Percentiles rank a stretch among this genome's conserved stretches.
These are phyloP conservation scores for Sciurus carolinensis DNA, from an alignment of 2,797 vertebrate species.

Conservation along the genomic window DNA sequence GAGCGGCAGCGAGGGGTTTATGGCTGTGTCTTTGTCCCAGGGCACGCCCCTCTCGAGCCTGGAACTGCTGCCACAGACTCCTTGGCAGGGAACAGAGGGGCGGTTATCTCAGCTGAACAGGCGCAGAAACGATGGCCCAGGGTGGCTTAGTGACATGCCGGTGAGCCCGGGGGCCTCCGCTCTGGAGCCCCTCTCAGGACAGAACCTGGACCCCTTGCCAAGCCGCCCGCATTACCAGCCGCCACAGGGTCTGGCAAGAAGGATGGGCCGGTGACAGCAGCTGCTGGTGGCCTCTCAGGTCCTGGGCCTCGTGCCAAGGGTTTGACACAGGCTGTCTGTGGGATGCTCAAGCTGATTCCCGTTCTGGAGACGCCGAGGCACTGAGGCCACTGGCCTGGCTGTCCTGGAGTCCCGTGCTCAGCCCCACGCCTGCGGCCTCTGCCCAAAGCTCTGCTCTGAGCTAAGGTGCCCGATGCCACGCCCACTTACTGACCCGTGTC, in stretches of 20 bases:
- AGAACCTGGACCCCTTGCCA: conserved; percentile 10
- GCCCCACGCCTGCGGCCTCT: neutral
- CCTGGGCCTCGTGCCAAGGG: neutral
- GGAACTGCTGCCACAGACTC: neutral
- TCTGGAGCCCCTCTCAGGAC: conserved; percentile 5
- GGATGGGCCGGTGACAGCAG: neutral
- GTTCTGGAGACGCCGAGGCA: neutral
- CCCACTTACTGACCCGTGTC: neutral
- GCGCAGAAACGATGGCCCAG: conserved; percentile 50
- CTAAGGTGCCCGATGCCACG: neutral
- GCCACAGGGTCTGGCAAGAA: neutral
- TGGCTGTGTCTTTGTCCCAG: neutral
- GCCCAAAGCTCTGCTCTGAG: neutral
- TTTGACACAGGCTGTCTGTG: neutral
- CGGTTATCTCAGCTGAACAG: conserved; percentile 58
- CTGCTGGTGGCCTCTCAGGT: neutral
- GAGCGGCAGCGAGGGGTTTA: neutral
- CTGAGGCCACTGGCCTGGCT: no score
- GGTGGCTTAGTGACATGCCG: conserved; percentile 43
- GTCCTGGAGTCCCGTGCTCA: no score
- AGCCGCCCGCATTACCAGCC: neutral
- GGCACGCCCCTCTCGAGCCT: neutral
- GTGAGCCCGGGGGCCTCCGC: conserved; percentile 49
- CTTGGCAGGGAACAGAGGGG: neutral
- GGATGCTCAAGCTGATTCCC: neutral